Conservation (phyloP, 92 coral and sea anemone genomes). For the Ricordea florida region DNA sequence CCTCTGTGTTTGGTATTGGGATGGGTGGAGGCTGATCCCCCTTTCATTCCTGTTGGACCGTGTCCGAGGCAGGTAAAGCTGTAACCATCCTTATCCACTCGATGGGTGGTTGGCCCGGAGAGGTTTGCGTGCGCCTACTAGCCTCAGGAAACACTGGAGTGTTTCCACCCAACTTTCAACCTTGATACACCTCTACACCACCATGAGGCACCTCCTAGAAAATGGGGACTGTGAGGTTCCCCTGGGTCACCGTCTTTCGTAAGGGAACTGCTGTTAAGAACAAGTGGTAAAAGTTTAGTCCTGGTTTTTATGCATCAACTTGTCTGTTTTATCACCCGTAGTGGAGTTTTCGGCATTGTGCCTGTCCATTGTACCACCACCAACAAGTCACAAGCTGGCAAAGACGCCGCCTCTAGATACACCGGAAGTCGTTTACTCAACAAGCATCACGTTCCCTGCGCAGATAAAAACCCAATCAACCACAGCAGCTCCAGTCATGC, state of each 20-base stretch:
- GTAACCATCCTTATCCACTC: not conserved
- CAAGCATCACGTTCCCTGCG: not conserved
- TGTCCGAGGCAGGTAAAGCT: not conserved
- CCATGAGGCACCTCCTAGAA: not conserved
- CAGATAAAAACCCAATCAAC: not conserved
- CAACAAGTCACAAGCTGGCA: not conserved
- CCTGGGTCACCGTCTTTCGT: no score
- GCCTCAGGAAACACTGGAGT: not conserved
- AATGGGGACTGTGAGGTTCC: not conserved
- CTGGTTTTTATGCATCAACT: not conserved
- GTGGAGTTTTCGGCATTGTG: slow-evolving; percentile 35
- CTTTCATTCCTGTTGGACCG: not conserved
- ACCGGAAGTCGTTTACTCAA: slow-evolving; percentile 12
- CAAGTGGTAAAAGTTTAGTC: no score
- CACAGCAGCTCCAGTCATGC: not conserved
- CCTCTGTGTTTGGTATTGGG: not conserved
- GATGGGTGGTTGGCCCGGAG: not conserved
- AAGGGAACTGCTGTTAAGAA: no score
- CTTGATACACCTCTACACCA: not conserved
- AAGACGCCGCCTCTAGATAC: not conserved
- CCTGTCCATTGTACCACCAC: slow-evolving; percentile 20
- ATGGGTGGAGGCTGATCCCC: not conserved
- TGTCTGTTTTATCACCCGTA: not conserved
- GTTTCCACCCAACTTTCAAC: not conserved
- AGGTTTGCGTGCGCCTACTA: not conserved